Percentiles rank a stretch among this genome's conserved stretches.
Evolutionary conservation across 2,797 vertebrate genomes (phyloP).

Genomic region (Distichodus sexfasciatus): DNA sequence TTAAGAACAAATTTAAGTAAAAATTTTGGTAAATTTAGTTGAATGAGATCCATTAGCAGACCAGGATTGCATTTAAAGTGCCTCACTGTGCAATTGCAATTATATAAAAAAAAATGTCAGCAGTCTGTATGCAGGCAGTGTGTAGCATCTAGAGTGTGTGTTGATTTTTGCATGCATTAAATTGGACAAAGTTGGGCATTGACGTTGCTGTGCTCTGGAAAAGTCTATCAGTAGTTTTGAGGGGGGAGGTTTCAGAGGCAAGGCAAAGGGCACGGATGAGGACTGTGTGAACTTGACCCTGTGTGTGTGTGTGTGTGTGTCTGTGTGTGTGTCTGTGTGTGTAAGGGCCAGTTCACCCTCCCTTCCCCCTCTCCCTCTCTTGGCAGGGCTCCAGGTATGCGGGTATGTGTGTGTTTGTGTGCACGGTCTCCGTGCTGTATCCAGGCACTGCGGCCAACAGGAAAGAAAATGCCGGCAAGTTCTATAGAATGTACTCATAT

Average conservation of each 20-base stretch:
- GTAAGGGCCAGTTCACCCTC: conserved; percentile 8
- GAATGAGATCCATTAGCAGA: too few species aligned
- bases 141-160: too few species aligned
- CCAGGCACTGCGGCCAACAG: conserved; percentile 36
- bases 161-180: not conserved
- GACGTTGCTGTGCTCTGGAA: conserved; percentile 24
- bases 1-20: too few species aligned
- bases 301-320: conserved; percentile 18
- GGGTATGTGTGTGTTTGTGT: conserved; percentile 38
- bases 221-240: conserved; percentile 33
- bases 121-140: not conserved
- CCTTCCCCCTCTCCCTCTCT: conserved; percentile 30
- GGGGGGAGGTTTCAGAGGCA: conserved; percentile 8
- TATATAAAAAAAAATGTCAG: not conserved
- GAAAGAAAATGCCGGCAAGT: conserved; percentile 15
- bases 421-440: conserved; percentile 31
- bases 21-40: too few species aligned
- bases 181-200: not conserved
- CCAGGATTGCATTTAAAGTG: too few species aligned
- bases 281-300: conserved; percentile 27
- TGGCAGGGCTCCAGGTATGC: conserved; percentile 37
- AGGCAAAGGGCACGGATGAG: conserved; percentile 9
- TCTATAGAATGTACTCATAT: conserved; percentile 29
- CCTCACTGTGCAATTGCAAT: too few species aligned
- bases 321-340: conserved; percentile 12